phyloP scores from a whole-genome alignment of 2,113 vertebrate genomes.

The Tylochromis polylepis region DNA sequence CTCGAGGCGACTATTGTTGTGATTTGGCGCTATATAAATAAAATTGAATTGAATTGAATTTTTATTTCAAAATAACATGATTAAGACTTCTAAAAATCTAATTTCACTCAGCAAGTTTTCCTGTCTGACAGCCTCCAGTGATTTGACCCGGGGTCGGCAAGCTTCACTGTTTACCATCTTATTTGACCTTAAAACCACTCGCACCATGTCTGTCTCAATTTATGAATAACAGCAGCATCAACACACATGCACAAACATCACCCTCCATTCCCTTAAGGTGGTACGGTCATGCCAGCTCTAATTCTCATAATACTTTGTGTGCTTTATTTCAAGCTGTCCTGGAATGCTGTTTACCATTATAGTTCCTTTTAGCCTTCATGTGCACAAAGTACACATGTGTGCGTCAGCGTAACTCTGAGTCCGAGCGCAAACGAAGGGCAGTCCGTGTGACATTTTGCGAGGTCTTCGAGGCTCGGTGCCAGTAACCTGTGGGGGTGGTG shows the following conservation, averaged over 20 bases:
- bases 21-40: no score
- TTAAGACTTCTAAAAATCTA: neutral
- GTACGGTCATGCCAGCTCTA: slow-evolving; percentile 12
- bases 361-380: neutral
- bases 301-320: neutral
- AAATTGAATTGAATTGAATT: no score
- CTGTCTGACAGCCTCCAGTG: neutral
- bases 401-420: accelerated
- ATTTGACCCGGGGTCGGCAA: neutral
- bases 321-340: slow-evolving; percentile 18
- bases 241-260: neutral
- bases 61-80: neutral
- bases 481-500: neutral
- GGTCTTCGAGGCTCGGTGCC: slow-evolving; percentile 1
- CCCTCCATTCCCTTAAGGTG: slow-evolving; percentile 16
- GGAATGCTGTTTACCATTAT: neutral
- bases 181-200: slow-evolving; percentile 42
- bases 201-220: slow-evolving; percentile 16
- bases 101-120: neutral
- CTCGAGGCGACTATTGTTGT: no score
- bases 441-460: neutral
- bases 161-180: neutral
- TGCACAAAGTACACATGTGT: neutral
- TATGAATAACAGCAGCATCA: neutral
- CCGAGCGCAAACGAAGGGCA: neutral